Percentiles rank a stretch among this genome's conserved stretches.
Conservation (phyloP, 2,113 vertebrate species). For the Nerophis ophidion region DNA sequence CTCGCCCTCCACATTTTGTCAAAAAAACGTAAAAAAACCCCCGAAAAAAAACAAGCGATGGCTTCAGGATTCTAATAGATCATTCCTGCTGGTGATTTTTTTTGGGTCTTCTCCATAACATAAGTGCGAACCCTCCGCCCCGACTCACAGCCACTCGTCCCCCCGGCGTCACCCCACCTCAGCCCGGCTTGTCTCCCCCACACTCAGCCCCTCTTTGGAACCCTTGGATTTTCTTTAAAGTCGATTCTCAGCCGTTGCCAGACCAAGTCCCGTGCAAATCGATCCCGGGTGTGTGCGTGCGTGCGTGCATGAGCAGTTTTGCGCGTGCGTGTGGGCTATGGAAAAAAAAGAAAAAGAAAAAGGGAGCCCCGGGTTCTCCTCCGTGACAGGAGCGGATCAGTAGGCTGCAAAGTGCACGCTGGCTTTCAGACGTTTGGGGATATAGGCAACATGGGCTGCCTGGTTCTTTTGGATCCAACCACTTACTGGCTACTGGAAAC, state of each 20-base stretch:
- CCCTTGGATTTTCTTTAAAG: conserved; percentile 55
- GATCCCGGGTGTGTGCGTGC: conserved; percentile 23
- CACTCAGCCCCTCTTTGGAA: conserved; percentile 60
- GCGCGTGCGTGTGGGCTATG: conserved; percentile 58
- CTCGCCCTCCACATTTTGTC: conserved; percentile 29
- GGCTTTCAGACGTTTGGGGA: conserved; percentile 34
- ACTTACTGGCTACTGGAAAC: conserved; percentile 47
- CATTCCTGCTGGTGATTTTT: conserved; percentile 57
- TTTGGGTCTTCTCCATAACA: conserved; percentile 50
- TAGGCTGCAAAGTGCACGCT: conserved; percentile 43
- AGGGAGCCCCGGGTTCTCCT: conserved; percentile 70
- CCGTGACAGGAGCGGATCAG: conserved; percentile 66
- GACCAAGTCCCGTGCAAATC: conserved; percentile 18
- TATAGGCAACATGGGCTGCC: conserved; percentile 21
- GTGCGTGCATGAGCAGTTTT: conserved; percentile 25
- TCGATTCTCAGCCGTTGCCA: conserved; percentile 71
- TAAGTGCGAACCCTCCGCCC: conserved; percentile 69
- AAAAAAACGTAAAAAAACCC: neutral
- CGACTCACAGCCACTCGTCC: conserved; percentile 61
- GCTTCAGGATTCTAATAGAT: conserved; percentile 54
- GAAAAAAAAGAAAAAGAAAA: conserved; percentile 24
- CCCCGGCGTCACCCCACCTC: conserved; percentile 61
- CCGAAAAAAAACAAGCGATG: neutral
- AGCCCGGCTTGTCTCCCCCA: conserved; percentile 49
- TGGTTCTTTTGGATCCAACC: conserved; percentile 39